Evolutionary conservation across 1,140 invertebrate genomes (phyloP).

Genomic region (Pygmarrhopalites habei): DNA sequence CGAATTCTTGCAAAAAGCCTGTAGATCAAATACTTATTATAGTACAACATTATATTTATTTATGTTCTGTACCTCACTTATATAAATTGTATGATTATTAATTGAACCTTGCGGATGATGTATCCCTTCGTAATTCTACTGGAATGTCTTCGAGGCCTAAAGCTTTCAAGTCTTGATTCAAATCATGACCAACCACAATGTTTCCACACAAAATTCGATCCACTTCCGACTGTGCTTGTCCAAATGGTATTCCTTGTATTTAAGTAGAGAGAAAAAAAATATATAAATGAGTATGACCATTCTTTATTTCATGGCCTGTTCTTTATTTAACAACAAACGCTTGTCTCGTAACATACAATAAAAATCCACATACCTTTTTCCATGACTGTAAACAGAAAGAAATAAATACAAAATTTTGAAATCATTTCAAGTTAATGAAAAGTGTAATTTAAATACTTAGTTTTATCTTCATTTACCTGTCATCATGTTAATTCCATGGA

Average conservation of each 20-base stretch:
- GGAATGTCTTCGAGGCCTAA: not conserved
- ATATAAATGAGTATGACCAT: not conserved
- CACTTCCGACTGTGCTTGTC: not conserved
- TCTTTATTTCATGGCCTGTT: not conserved
- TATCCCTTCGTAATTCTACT: not conserved
- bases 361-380: not conserved
- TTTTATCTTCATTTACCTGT: not conserved
- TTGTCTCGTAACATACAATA: not conserved
- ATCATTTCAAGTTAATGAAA: not conserved
- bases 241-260: not conserved
- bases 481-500: not conserved
- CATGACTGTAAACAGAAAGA: not conserved
- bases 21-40: not conserved
- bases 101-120: not conserved
- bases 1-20: not conserved
- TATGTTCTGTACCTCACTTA: not conserved
- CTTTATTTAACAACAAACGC: not conserved
- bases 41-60: not conserved
- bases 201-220: not conserved
- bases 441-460: not conserved
- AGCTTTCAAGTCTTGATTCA: slow-evolving; percentile 4
- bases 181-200: slow-evolving; percentile 4
- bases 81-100: not conserved
- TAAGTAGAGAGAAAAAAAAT: not conserved
- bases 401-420: not conserved